Evolutionary conservation across 37 sponge, comb jelly and placozoan species (phyloP).

Genomic region (Halichondria panicea): DNA sequence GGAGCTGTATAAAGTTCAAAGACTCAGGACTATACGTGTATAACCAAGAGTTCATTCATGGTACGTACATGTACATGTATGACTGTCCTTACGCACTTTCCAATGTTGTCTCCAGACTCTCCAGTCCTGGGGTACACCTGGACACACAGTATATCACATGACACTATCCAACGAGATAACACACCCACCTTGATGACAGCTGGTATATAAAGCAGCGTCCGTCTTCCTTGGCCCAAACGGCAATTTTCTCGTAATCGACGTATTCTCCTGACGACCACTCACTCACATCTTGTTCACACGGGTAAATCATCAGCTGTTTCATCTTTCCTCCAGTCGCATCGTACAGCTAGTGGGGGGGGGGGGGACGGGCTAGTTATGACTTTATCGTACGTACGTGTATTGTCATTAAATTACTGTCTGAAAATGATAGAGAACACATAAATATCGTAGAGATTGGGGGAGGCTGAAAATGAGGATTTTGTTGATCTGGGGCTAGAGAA

Average conservation of each 20-base stretch:
- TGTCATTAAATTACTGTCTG: background rate
- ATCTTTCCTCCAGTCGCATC: conserved; percentile 68
- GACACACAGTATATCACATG: background rate
- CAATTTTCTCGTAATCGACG: conserved; percentile 41
- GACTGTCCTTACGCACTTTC: background rate
- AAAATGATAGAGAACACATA: background rate
- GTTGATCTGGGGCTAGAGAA: no score
- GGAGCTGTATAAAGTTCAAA: no score
- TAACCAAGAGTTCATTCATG: no score
- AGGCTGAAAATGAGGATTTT: no score
- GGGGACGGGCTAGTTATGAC: background rate
- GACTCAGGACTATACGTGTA: no score
- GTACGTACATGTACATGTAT: background rate
- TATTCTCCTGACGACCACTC: conserved; percentile 67
- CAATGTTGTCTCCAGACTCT: conserved; percentile 5
- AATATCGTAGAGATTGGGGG: background rate
- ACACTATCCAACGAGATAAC: background rate
- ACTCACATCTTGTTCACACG: conserved; percentile 23
- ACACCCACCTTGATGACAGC: conserved; percentile 40
- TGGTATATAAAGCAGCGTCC: conserved; percentile 41
- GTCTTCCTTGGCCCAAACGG: conserved; percentile 61
- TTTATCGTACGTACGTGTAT: background rate
- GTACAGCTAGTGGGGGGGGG: conserved; percentile 47
- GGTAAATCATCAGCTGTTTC: conserved; percentile 57
- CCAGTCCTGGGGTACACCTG: conserved; percentile 23